Evolutionary conservation across 2,797 vertebrate species (phyloP).

Genomic region (Oreortyx pictus): DNA sequence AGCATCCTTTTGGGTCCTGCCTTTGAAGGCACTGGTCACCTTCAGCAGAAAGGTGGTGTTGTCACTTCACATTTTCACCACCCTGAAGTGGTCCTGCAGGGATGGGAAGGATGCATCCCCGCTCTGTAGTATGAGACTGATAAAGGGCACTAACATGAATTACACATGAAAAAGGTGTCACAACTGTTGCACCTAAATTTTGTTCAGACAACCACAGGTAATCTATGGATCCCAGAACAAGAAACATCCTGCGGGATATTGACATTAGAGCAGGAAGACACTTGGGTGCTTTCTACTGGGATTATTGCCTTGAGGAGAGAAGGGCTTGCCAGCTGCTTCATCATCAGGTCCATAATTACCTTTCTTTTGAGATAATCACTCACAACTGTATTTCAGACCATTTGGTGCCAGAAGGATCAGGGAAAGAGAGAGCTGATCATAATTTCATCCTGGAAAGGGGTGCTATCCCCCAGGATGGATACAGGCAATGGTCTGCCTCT

Average conservation of each 20-base stretch:
- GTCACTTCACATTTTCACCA: not conserved
- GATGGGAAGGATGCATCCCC: not conserved
- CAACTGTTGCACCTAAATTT: not conserved
- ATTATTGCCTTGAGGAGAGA: not conserved
- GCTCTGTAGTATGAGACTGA: not conserved
- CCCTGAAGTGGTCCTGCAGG: not conserved
- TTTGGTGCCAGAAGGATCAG: not conserved
- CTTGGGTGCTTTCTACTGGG: not conserved
- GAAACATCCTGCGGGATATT: not conserved
- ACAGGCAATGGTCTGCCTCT: not conserved
- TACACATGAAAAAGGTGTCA: not conserved
- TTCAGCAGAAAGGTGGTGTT: not conserved
- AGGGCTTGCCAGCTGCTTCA: not conserved
- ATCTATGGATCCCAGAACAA: not conserved
- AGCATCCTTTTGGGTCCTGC: fast-evolving
- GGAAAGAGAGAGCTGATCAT: not conserved
- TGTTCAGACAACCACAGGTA: not conserved
- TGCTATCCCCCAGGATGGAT: not conserved
- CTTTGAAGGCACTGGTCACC: not conserved
- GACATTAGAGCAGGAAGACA: not conserved
- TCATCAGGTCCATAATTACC: not conserved
- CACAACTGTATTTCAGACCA: not conserved
- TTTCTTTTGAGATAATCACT: not conserved
- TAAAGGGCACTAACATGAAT: not conserved
- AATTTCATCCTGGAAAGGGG: not conserved